A percentile compares a stretch with the other conserved stretches of the same genome.
Evolutionary conservation across 2,113 vertebrate genomes (phyloP).

Genomic region (Gallinago paraguaiae): DNA sequence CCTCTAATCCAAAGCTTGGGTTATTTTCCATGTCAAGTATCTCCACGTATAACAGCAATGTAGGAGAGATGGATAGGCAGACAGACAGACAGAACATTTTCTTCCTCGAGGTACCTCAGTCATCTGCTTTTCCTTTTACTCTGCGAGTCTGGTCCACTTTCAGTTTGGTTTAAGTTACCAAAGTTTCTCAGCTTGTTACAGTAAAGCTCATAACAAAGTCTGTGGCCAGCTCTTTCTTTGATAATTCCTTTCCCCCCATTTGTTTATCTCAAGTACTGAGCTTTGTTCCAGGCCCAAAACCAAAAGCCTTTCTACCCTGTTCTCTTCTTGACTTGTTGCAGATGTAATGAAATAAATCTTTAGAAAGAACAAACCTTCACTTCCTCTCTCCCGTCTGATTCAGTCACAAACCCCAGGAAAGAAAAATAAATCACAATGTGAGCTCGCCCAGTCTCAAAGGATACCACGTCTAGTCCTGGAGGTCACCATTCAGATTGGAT

Average conservation of each 20-base stretch:
- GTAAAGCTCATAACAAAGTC: conserved; percentile 34
- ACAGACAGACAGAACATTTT: neutral
- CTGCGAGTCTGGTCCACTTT: neutral
- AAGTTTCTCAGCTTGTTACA: conserved; percentile 37
- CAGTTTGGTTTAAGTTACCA: conserved; percentile 38
- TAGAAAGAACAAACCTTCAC: conserved; percentile 64
- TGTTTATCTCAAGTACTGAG: conserved; percentile 69
- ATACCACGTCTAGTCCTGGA: neutral
- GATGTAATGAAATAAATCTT: conserved; percentile 66
- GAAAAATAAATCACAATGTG: conserved; percentile 66
- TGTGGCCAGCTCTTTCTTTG: conserved; percentile 63
- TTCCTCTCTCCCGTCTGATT: conserved; percentile 38
- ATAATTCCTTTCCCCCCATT: conserved; percentile 52
- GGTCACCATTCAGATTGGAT: neutral
- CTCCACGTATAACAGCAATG: rapidly evolving
- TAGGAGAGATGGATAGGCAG: neutral
- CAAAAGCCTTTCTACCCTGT: conserved; percentile 50
- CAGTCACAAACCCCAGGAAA: conserved; percentile 52
- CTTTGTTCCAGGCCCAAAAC: conserved; percentile 72
- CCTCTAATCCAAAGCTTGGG: neutral
- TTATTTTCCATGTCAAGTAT: neutral
- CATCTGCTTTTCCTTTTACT: neutral
- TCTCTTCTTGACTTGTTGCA: conserved; percentile 66
- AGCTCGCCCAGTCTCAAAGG: neutral
- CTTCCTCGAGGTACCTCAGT: neutral